Percentiles rank a stretch among this genome's conserved stretches.
phyloP scores from a whole-genome alignment of 2,113 vertebrate species.

The Erythrolamprus reginae region DNA sequence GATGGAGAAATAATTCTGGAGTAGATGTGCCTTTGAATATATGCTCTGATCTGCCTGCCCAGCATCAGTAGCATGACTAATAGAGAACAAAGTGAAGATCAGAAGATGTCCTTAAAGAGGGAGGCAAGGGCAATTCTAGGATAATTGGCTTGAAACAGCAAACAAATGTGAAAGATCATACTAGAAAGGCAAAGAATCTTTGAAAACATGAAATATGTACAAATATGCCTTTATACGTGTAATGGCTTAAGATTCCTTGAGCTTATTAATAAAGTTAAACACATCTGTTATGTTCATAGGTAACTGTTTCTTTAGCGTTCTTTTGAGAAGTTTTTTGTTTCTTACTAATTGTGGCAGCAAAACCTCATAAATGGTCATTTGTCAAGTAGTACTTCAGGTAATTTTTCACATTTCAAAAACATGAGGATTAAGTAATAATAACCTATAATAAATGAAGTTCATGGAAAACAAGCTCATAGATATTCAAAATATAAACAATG shows the following conservation, averaged over 20 bases:
- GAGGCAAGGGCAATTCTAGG: background rate
- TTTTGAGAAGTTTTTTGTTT: background rate
- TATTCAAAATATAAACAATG: background rate
- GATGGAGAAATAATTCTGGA: background rate
- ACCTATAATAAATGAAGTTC: background rate
- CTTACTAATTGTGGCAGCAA: background rate
- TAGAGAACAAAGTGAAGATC: background rate
- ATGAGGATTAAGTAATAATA: background rate
- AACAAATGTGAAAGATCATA: background rate
- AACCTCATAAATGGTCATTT: background rate
- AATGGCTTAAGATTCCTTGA: background rate
- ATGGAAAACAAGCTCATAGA: background rate
- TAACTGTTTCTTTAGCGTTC: background rate
- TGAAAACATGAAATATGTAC: background rate
- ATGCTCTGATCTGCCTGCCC: background rate
- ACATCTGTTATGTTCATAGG: background rate
- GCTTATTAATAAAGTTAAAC: background rate
- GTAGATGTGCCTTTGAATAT: background rate
- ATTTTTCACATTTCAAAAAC: background rate
- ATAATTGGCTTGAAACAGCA: background rate
- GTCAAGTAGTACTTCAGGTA: background rate
- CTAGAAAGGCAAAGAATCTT: background rate
- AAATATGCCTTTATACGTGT: background rate
- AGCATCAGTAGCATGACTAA: background rate
- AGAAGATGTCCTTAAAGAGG: background rate